Evolutionary conservation across 92 coral and sea anemone genomes (phyloP).

Genomic region (Virgularia gustaviana): DNA sequence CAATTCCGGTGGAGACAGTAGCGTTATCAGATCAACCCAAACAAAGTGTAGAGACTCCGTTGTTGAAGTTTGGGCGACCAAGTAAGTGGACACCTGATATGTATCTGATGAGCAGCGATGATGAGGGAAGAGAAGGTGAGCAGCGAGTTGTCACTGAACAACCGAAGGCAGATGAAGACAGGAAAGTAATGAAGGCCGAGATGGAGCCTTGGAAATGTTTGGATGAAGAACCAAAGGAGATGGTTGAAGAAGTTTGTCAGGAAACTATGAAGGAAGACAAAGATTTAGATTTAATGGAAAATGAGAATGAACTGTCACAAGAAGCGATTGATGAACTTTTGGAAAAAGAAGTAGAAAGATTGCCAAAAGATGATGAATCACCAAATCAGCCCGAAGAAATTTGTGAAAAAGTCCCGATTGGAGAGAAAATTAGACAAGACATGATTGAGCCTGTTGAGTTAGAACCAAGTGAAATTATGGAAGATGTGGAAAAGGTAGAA

Average conservation of each 20-base stretch:
- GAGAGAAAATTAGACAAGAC: background rate
- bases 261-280: background rate
- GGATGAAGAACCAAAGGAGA: background rate
- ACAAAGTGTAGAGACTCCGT: too few relatives aligned
- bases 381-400: background rate
- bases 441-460: background rate
- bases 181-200: background rate
- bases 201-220: background rate
- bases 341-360: constrained; percentile 22
- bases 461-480: background rate
- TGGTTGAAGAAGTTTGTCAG: background rate
- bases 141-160: background rate
- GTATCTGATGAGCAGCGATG: constrained; percentile 23
- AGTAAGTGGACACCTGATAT: constrained; percentile 21
- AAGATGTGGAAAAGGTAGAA: background rate
- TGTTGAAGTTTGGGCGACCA: too few relatives aligned
- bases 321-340: constrained; percentile 27
- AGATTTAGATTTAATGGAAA: too few relatives aligned
- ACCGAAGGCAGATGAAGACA: background rate
- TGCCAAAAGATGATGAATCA: background rate
- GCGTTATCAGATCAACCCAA: too few relatives aligned
- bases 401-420: background rate
- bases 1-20: too few relatives aligned
- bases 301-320: constrained; percentile 26
- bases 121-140: background rate